These are phyloP conservation scores for Myotis davidii DNA, from an alignment of 2,113 vertebrate genomes.

Conservation along the genomic window DNA sequence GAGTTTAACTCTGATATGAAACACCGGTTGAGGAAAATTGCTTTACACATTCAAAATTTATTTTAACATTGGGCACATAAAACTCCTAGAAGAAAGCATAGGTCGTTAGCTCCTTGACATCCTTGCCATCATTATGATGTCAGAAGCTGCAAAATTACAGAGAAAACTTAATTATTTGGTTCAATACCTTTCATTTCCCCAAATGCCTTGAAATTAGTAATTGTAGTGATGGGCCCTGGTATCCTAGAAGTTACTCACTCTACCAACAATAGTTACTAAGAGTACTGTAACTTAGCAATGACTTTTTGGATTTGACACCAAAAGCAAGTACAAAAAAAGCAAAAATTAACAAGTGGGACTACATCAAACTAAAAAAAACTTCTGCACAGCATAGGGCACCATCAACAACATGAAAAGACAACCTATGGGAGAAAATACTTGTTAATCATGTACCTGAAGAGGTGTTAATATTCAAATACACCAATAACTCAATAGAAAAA, in stretches of 20 bases:
- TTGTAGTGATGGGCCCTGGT: neutral
- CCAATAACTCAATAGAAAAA: neutral
- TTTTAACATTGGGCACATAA: neutral
- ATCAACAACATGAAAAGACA: neutral
- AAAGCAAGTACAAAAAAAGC: neutral
- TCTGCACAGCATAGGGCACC: neutral
- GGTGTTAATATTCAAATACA: neutral
- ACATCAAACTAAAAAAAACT: neutral
- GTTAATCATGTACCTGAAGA: neutral
- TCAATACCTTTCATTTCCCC: neutral
- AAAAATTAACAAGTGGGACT: neutral
- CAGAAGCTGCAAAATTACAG: neutral
- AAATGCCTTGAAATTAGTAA: neutral
- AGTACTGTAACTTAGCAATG: neutral
- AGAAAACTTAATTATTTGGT: neutral
- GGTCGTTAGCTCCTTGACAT: neutral
- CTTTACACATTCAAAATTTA: neutral
- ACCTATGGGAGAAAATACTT: neutral
- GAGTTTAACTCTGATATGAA: neutral
- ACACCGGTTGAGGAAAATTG: neutral
- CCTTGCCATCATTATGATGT: neutral
- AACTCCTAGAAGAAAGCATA: neutral
- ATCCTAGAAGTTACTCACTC: neutral
- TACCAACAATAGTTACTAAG: neutral
- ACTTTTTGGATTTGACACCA: conserved; percentile 11